These are phyloP conservation scores for Nylanderia fulva DNA, from an alignment of 1,140 invertebrate genomes.

Conservation along the genomic window DNA sequence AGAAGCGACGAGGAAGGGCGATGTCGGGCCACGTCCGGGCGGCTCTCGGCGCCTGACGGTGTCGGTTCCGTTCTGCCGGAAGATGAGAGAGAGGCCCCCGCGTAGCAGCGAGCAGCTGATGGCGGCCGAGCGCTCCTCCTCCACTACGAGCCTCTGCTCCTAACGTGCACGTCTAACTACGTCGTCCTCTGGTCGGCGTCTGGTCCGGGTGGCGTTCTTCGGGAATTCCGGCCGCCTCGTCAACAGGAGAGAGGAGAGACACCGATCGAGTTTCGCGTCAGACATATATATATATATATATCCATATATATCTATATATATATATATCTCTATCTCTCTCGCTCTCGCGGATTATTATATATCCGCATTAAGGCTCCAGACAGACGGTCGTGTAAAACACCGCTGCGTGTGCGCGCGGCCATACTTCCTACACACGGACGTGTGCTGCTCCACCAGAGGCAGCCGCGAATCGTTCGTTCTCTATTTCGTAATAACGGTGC, in stretches of 20 bases:
- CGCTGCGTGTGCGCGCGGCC: constrained; percentile 37
- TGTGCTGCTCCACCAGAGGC: constrained; percentile 24
- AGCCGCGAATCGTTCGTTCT: constrained; percentile 46
- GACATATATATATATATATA: too few species aligned
- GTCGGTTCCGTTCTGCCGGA: constrained; percentile 67
- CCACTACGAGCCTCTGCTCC: constrained; percentile 9
- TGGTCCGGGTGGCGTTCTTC: background rate
- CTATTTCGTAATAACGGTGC: constrained; percentile 81
- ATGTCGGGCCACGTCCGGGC: constrained; percentile 74
- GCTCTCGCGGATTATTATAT: constrained; percentile 14
- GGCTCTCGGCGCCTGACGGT: constrained; percentile 73
- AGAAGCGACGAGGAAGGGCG: constrained; percentile 38
- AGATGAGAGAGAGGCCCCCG: constrained; percentile 78
- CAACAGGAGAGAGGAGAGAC: too few species aligned
- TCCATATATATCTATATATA: too few species aligned
- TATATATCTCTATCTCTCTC: constrained; percentile 1
- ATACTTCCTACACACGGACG: constrained; percentile 52
- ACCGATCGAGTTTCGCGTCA: too few species aligned
- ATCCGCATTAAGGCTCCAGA: too few species aligned
- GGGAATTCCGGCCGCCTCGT: too few species aligned
- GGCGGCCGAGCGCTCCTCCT: constrained; percentile 73
- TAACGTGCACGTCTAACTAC: constrained; percentile 46
- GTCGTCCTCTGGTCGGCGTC: background rate
- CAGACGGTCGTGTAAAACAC: background rate
- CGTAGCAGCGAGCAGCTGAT: constrained; percentile 78